These are phyloP conservation scores for Eulemur rufifrons DNA, from an alignment of 2,113 vertebrate genomes.

Conservation along the genomic window DNA sequence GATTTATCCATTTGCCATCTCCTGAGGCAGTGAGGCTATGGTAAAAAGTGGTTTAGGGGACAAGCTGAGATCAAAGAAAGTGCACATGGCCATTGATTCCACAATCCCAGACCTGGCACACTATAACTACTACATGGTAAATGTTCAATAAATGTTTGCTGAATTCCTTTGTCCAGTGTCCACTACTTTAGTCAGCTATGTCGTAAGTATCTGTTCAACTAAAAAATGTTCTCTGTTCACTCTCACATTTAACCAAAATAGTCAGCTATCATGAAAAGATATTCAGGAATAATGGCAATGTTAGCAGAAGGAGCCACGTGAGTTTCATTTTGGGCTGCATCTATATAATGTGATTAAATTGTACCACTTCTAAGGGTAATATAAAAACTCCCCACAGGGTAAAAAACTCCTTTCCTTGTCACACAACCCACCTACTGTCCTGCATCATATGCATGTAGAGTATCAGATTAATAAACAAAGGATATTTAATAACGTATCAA, in stretches of 20 bases:
- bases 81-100: background rate
- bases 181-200: background rate
- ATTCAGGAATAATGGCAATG: background rate
- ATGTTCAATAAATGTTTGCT: background rate
- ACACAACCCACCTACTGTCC: constrained; percentile 19
- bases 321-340: constrained; percentile 65
- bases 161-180: background rate
- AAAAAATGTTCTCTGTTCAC: background rate
- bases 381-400: constrained; percentile 24
- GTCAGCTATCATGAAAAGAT: background rate
- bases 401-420: constrained; percentile 63
- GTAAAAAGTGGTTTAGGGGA: background rate
- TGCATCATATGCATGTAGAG: constrained; percentile 8
- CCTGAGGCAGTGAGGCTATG: background rate
- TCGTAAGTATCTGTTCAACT: background rate
- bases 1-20: background rate
- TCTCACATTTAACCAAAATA: background rate
- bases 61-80: background rate
- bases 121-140: background rate
- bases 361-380: constrained; percentile 28
- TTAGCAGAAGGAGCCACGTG: constrained; percentile 32
- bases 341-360: constrained; percentile 70
- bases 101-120: background rate
- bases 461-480: constrained; percentile 74
- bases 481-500: constrained; percentile 76